Evolutionary conservation across 2,888 invertebrate genomes (phyloP), one percentile per base, ranked within the genome.

Genomic region (Plemyria rubiginata): DNA sequence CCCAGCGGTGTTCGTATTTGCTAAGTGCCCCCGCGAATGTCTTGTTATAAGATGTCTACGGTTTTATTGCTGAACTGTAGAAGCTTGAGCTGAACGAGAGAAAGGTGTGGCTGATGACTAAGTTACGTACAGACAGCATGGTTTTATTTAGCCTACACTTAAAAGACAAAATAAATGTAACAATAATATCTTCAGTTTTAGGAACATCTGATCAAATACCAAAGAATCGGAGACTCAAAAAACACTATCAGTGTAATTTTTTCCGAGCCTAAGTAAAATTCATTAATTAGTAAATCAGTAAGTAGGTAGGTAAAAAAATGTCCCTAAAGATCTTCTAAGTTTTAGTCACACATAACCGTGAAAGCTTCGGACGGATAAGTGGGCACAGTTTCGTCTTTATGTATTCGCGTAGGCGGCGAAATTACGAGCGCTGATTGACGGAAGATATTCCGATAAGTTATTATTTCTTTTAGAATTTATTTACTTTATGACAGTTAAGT

Each of bases 381-480:
- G n/a, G n/a, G n/a, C n/a, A 65, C 71, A 67, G 74, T 78, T 78
- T 82, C 82, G 74, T 79, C 80, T 70, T 74, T 73, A 84, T 79
- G 79, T 80, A 78, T 72, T 76, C 76, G 84, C 85, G 90, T 89
- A 85, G 90, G 90, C 78, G 79, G 84, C 70, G 70, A 79, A 88
- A 83, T 86, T 86, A 88, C 82, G 80, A 73, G 80, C 80, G 84
- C 82, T 88, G 84, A 86, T 83, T 85, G 81, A 81, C 79, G 60
- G 77, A 71, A 73, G 72, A 77, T 79, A 82, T 81, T 78, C 78
- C 78, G 77, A 79, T 65, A 66, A 74, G 69, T 72, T 64, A 77
- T 74, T 76, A 70, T 55, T 64, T 71, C 66, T 74, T 68, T 71
- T 72, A 45, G 67, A 72, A 77, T 75, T 22, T 75, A 74, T 79